Percentiles rank a stretch among this genome's conserved stretches.
phyloP scores from a whole-genome alignment of 2,113 vertebrate genomes.

The Galbula dea region DNA sequence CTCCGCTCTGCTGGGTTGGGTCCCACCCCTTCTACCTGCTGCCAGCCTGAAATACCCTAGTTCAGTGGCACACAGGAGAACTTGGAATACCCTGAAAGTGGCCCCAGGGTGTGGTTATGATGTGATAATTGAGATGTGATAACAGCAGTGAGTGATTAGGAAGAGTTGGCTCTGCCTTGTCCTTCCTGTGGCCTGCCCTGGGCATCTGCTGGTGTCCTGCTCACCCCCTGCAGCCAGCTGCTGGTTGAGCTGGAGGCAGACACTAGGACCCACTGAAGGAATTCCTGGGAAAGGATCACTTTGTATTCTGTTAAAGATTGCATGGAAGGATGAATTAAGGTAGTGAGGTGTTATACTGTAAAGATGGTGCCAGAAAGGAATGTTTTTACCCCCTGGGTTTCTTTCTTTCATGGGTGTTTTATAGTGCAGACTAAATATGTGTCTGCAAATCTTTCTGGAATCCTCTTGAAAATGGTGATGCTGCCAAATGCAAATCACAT shows the following conservation, averaged over 20 bases:
- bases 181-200: background rate
- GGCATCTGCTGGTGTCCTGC: background rate
- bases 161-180: background rate
- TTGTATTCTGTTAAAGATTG: rapidly evolving
- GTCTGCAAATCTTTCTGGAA: background rate
- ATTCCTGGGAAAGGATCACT: background rate
- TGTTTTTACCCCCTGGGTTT: background rate
- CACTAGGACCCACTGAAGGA: rapidly evolving
- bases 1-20: rapidly evolving
- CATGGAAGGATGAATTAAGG: background rate
- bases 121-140: background rate
- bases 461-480: background rate
- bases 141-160: background rate
- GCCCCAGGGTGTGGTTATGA: background rate
- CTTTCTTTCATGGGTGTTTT: background rate
- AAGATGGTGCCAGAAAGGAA: background rate
- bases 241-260: rapidly evolving
- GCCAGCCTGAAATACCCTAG: rapidly evolving
- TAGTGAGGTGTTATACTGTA: background rate
- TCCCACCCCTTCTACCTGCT: background rate
- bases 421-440: background rate
- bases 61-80: rapidly evolving
- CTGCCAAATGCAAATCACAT: background rate
- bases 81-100: background rate
- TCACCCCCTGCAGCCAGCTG: rapidly evolving